Conservation (phyloP, 2,113 vertebrate species). For the Hippocampus comes region DNA sequence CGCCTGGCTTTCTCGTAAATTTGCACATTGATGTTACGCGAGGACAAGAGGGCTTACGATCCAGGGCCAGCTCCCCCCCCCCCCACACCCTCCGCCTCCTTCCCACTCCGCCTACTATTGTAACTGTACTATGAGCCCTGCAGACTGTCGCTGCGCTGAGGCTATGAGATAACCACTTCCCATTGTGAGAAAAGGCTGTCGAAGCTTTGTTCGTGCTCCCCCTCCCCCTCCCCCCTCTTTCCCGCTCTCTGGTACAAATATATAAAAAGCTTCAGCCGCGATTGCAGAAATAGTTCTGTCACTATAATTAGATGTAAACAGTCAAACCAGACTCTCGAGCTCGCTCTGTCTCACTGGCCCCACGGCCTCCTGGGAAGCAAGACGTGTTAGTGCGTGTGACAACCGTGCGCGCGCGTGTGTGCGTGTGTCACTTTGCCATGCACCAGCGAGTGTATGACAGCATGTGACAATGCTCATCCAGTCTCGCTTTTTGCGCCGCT, state of each 20-base stretch:
- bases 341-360: slow-evolving; percentile 65
- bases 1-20: slow-evolving; percentile 43
- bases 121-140: slow-evolving; percentile 49
- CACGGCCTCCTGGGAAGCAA: slow-evolving; percentile 57
- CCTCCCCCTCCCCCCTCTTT: slow-evolving; percentile 15
- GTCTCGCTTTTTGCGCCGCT: slow-evolving; percentile 27
- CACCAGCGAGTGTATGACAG: slow-evolving; percentile 59
- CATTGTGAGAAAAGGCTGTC: slow-evolving; percentile 62
- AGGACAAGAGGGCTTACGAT: slow-evolving; percentile 54
- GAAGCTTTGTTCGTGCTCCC: slow-evolving; percentile 48
- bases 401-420: slow-evolving; percentile 9
- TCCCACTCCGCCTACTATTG: slow-evolving; percentile 36
- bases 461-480: slow-evolving; percentile 56
- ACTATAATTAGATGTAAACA: slow-evolving; percentile 75
- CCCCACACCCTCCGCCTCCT: slow-evolving; percentile 12
- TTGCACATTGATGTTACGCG: slow-evolving; percentile 60
- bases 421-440: slow-evolving; percentile 32
- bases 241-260: slow-evolving; percentile 33
- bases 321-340: slow-evolving; percentile 59
- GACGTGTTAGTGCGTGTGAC: slow-evolving; percentile 41
- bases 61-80: slow-evolving; percentile 32
- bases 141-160: slow-evolving; percentile 57
- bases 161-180: slow-evolving; percentile 63
- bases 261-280: slow-evolving; percentile 53
- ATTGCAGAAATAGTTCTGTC: slow-evolving; percentile 67